Percentiles rank a stretch among this genome's conserved stretches.
Evolutionary conservation across 2,797 vertebrate species (phyloP).

Genomic region (Cuniculus paca): DNA sequence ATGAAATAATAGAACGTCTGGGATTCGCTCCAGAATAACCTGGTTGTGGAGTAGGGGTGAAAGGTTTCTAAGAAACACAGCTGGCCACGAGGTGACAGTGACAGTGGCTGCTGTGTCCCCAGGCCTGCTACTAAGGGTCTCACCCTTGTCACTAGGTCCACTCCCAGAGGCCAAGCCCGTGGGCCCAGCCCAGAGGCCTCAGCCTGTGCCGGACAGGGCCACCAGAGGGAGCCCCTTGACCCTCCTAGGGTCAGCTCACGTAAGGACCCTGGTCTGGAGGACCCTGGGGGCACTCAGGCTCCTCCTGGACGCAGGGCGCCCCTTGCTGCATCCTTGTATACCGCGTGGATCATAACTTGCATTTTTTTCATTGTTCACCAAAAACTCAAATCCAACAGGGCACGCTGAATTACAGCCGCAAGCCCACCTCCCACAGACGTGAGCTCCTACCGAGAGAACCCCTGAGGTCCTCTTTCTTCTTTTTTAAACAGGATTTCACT

Average conservation of each 20-base stretch:
- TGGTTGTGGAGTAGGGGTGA: neutral
- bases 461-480: neutral
- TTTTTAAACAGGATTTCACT: neutral
- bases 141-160: neutral
- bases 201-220: slow-evolving; percentile 35
- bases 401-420: neutral
- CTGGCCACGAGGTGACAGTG: neutral
- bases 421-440: neutral
- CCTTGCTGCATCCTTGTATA: neutral
- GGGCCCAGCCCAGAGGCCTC: neutral
- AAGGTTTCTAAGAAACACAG: slow-evolving; percentile 26
- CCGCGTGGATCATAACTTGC: neutral
- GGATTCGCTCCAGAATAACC: slow-evolving; percentile 46
- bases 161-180: neutral
- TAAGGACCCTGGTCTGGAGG: neutral
- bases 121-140: neutral
- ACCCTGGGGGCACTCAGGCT: neutral
- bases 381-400: neutral
- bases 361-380: neutral
- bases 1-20: slow-evolving; percentile 11
- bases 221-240: slow-evolving; percentile 67
- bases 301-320: neutral
- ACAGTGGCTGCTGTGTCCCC: neutral
- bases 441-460: neutral
- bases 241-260: neutral